A percentile compares a stretch with the other conserved stretches of the same genome.
phyloP scores from a whole-genome alignment of 2,888 invertebrate genomes.

The Archips xylosteana region DNA sequence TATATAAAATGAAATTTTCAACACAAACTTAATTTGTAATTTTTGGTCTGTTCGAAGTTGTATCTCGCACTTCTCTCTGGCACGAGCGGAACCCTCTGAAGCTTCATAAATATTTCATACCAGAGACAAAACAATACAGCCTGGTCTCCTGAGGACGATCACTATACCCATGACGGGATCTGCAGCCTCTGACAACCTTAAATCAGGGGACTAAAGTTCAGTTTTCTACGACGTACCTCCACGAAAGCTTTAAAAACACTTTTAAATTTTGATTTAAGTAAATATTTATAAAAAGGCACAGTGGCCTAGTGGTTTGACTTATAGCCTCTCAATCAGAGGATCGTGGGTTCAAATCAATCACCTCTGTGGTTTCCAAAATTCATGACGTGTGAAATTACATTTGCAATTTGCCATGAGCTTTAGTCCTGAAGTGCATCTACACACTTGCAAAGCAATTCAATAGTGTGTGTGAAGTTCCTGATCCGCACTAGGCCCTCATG shows the following conservation, averaged over 20 bases:
- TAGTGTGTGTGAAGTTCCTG: no score
- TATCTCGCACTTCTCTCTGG: constrained; percentile 29
- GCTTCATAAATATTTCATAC: constrained; percentile 52
- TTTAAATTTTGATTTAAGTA: constrained; percentile 38
- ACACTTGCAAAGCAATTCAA: no score
- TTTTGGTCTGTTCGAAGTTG: background rate
- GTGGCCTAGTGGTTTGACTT: no score
- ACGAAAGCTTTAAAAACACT: constrained; percentile 6
- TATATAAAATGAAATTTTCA: no score
- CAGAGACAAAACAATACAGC: constrained; percentile 41
- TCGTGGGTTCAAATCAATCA: no score
- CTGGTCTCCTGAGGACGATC: constrained; percentile 38
- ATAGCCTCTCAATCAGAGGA: no score
- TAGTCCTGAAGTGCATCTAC: no score
- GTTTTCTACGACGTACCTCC: background rate
- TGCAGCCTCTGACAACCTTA: constrained; percentile 9
- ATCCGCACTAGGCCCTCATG: no score
- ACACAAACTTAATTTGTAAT: no score
- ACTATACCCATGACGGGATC: background rate
- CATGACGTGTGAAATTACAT: no score
- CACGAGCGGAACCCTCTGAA: constrained; percentile 24
- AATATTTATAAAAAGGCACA: constrained; percentile 7
- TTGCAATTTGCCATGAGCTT: no score
- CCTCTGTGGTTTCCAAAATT: no score
- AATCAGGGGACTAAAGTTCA: background rate